Evolutionary conservation across 2,888 invertebrate species (phyloP), one percentile per base, ranked within the genome.

Genomic region (Oscheius sp.): DNA sequence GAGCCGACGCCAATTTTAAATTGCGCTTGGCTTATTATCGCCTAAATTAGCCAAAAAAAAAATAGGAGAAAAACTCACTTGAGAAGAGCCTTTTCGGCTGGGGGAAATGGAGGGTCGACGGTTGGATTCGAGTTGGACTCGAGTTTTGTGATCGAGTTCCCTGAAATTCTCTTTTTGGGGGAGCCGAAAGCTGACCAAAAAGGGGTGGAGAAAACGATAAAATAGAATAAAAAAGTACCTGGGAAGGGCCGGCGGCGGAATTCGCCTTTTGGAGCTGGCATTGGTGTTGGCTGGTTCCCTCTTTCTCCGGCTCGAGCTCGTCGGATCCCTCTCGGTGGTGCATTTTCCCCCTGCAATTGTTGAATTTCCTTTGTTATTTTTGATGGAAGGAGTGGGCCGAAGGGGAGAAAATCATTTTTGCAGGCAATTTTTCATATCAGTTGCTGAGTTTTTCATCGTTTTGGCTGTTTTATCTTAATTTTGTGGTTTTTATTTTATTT

Each of bases 71-170:
- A 37, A n/a, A 8, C 61, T 46, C 42, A 64, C 64, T 46, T 25
- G 64, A 64, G 20, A 64, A 64, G 12, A 64, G 48, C 5, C 64
- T 33, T 48, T 64, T 64, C 6, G 48, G 64, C 0, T 42, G 42
- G 29, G 45, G 27, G 15, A 48, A 10, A 23, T 64, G 64, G 3
- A 20, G 20, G 17, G 17, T 25, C 20, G 48, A 52, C 20, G 48
- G 3, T n/a, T 48, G 45, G n/a, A n/a, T 17, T 10, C 34, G 52
- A n/a, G 52, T 52, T n/a, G 64, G 64, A 33, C 64, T 64, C 17
- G 33, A 34, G 27, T 50, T 64, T 20, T 64, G 64, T 1, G 64
- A 64, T 8, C 64, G 8, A 17, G 64, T 50, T 20, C 50, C 64
- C 64, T 64, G 48, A 64, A 64, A 3, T 15, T n/a, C n/a, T n/a